These are phyloP conservation scores for Drosophila gaucha DNA, from an alignment of 2,888 invertebrate genomes.

Conservation along the genomic window DNA sequence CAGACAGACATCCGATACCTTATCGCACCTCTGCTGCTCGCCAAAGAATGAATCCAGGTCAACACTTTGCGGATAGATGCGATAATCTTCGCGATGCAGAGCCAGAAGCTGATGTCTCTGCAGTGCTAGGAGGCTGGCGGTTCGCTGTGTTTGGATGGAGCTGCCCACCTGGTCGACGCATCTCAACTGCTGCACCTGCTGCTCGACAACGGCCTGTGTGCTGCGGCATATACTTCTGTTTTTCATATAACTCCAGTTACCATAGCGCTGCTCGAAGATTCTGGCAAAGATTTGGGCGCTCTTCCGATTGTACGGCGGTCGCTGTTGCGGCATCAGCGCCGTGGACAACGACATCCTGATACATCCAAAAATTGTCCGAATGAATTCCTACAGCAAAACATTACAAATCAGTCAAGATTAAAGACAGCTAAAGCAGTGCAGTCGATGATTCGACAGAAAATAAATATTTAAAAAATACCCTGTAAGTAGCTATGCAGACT, in stretches of 20 bases:
- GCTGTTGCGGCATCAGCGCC: slow-evolving; percentile 48
- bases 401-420: background rate
- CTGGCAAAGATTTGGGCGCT: slow-evolving; percentile 35
- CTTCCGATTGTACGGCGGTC: slow-evolving; percentile 18
- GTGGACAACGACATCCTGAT: slow-evolving; percentile 47
- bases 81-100: slow-evolving; percentile 51
- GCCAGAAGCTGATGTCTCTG: slow-evolving; percentile 24
- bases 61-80: slow-evolving; percentile 71
- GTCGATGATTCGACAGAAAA: background rate
- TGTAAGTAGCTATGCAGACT: background rate
- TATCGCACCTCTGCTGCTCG: slow-evolving; percentile 57
- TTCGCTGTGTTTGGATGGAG: slow-evolving; percentile 12
- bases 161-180: slow-evolving; percentile 21
- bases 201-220: slow-evolving; percentile 16
- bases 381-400: slow-evolving; percentile 21
- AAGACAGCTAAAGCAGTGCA: slow-evolving; percentile 14
- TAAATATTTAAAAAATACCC: background rate
- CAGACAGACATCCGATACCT: slow-evolving; percentile 79
- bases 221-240: slow-evolving; percentile 28
- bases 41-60: slow-evolving; percentile 73
- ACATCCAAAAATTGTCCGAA: slow-evolving; percentile 7
- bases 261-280: slow-evolving; percentile 40
- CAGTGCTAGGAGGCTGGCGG: slow-evolving; percentile 13
- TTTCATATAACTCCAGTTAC: slow-evolving; percentile 41
- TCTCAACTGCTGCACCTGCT: slow-evolving; percentile 24